Evolutionary conservation across 2,888 invertebrate species (phyloP), one percentile per base, ranked within the genome.

Genomic region (Heliconius sara): DNA sequence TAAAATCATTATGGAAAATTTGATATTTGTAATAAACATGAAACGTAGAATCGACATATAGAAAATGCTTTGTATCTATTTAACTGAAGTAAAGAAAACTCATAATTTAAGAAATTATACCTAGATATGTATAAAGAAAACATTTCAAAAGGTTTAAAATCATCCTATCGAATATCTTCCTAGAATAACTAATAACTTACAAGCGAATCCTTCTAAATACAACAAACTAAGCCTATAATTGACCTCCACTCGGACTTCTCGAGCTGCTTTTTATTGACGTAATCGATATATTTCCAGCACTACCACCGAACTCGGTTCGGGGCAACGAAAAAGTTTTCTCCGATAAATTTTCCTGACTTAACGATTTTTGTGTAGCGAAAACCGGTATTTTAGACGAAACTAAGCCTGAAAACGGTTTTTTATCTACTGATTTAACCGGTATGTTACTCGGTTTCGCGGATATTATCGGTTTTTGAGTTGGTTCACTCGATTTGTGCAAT

Each of bases 251-350:
- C 0, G 95, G 95, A 86, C 94, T 95, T 85, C 90, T 95, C 22
- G 96, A 96, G 85, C 96, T 96, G 85, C 92, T 96, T 83, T 96
- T 95, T 72, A 96, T 96, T 0, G 96, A 96, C n/a, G 96, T 96
- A 0, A 96, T 96, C 6, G 96, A 95, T 79, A 95, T 93, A 77
- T 95, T 95, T 0, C 94, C 94, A 7, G 95, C 91, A 85, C 94
- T 94, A 82, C 92, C 87, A 80, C 90, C 93, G 65, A 92, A 86
- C 19, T 95, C 94, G 0, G 95, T 93, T 1, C 91, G 90, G 6
- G 94, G 93, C 79, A 95, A 83, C 4, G 95, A 92, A 81, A 93
- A 93, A 65, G 87, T 90, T 79, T 90, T 89, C 16, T 95, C 95
- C 2, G 90, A 88, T 80, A 95, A 89, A 90, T 94, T 95, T 84